Evolutionary conservation across 2,797 vertebrate genomes (phyloP), one percentile per base, ranked within the genome.

Genomic region (Vultur gryphus): DNA sequence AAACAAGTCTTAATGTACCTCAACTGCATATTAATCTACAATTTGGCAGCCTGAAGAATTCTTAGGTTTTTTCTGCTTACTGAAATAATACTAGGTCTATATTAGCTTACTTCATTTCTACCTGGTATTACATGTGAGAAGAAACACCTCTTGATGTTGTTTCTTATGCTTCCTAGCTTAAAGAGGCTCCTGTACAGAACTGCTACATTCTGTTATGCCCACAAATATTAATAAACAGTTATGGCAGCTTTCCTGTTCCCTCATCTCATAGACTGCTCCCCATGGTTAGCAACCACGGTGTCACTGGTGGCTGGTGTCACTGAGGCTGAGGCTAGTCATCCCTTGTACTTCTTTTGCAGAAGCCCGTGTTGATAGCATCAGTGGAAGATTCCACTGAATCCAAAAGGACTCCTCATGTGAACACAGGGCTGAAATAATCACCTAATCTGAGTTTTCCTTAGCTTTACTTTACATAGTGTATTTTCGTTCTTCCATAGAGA

Each of bases 341-440:
- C 51, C 44, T 64, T 72, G 24, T 31, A 21, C 11, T 85, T 7
- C 55, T 69, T 77, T 58, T 58, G 49, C 39, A 69, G 54, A 67
- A 64, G 31, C 2, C 10, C 0, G 0, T 14, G 8, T 13, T 65
- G 41, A 51, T 13, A 64, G 3, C n/a, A 69, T 35, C 35, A 54
- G 12, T 29, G 10, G 16, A 70, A 78, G 11, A 23, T n/a, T 37
- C 31, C 20, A 26, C 11, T 19, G 43, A 62, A 69, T 70, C 31
- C 18, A 55, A 75, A 84, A 75, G 13, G 46, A 83, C 15, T 61
- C 16, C 19, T 57, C 13, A 13, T 19, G 14, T 64, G 25, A 81
- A 62, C 21, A 33, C 19, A 72, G 13, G 31, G 48, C 9, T 84
- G 26, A 87, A 87, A 62, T 48, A 37, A 62, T 35, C 23, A 64